A percentile compares a stretch with the other conserved stretches of the same genome.
These are phyloP conservation scores for Epinephelus coioides DNA, from an alignment of 2,797 vertebrate species.

Conservation along the genomic window DNA sequence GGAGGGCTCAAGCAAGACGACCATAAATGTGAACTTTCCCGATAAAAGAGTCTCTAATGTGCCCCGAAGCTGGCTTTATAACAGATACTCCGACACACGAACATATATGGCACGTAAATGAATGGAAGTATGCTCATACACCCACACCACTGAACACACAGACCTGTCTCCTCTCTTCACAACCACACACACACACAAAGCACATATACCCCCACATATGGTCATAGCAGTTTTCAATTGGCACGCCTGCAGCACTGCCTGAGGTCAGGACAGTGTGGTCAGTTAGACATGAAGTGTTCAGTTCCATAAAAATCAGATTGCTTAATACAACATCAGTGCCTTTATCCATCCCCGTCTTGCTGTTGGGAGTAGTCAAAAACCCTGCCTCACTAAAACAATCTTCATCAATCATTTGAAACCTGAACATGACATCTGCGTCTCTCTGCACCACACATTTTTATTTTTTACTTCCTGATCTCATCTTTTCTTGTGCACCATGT, in stretches of 20 bases:
- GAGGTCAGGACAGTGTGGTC: slow-evolving; percentile 62
- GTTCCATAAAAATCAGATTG: slow-evolving; percentile 23
- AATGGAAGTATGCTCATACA: not conserved
- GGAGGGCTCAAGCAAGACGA: slow-evolving; percentile 41
- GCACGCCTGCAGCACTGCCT: slow-evolving; percentile 55
- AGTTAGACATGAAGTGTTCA: slow-evolving; percentile 46
- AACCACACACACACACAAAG: slow-evolving; percentile 15
- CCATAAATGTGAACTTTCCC: slow-evolving; percentile 50
- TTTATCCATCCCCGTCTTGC: not conserved
- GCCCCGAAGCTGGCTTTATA: slow-evolving; percentile 55
- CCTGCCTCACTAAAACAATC: not conserved
- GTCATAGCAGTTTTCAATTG: slow-evolving; percentile 33
- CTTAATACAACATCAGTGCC: slow-evolving; percentile 22
- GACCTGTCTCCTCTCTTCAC: not conserved
- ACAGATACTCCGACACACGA: slow-evolving; percentile 36
- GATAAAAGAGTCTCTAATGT: slow-evolving; percentile 49
- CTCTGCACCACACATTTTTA: not conserved
- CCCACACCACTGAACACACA: slow-evolving; percentile 9
- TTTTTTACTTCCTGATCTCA: not conserved
- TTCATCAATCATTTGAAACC: slow-evolving; percentile 25
- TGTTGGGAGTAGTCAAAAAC: slow-evolving; percentile 14
- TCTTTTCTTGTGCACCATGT: not conserved
- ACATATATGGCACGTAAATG: slow-evolving; percentile 6
- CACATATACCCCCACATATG: slow-evolving; percentile 44
- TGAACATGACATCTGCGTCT: not conserved